Evolutionary conservation across 2,888 invertebrate genomes (phyloP).

Genomic region (Trachelus troglodyta): DNA sequence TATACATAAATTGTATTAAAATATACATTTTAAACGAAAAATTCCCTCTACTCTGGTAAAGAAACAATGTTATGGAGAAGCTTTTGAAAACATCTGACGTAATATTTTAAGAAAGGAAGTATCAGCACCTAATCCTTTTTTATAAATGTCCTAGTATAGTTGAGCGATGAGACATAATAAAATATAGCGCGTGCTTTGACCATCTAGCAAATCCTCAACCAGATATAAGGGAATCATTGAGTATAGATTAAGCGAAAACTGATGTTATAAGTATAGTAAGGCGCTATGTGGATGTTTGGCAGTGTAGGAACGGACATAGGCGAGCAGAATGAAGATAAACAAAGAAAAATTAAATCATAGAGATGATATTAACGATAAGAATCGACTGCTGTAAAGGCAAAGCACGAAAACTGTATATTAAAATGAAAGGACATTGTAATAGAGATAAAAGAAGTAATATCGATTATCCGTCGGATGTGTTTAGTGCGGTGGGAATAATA

Average conservation of each 20-base stretch:
- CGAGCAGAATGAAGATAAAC: neutral
- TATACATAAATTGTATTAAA: neutral
- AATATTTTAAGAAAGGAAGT: neutral
- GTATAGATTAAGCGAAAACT: neutral
- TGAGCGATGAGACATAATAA: neutral
- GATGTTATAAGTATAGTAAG: neutral
- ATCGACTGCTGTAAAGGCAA: neutral
- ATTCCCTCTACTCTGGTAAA: neutral
- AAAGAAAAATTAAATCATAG: neutral
- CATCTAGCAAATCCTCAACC: neutral
- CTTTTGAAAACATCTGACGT: neutral
- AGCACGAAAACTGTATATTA: neutral
- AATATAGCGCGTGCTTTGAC: neutral
- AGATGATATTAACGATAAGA: neutral
- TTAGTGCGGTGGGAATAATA: constrained; percentile 11
- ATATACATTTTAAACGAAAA: neutral
- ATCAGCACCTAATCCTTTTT: neutral
- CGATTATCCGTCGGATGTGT: neutral
- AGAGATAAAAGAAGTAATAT: neutral
- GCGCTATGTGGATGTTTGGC: neutral
- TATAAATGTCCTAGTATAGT: neutral
- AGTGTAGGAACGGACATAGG: neutral
- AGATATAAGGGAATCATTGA: neutral
- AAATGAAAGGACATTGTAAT: neutral
- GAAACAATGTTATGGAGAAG: neutral